Evolutionary conservation across 2,113 vertebrate species (phyloP).

Genomic region (Steatornis caripensis): DNA sequence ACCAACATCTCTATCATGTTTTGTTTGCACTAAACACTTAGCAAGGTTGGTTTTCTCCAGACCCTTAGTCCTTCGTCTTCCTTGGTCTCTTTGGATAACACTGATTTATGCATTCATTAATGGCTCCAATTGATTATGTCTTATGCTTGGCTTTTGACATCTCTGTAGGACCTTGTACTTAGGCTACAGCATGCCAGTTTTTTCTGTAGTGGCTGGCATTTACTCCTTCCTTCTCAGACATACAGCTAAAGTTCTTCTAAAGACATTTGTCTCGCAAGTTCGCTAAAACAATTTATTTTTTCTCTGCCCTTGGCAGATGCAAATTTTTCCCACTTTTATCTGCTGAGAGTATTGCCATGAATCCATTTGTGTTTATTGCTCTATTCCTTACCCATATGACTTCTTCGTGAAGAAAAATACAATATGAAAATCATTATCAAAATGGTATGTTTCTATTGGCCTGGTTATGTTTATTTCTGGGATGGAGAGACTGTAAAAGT

Average conservation of each 20-base stretch:
- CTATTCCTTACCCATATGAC: not conserved
- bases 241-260: not conserved
- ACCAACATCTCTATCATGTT: not conserved
- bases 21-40: not conserved
- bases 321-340: not conserved
- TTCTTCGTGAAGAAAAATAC: not conserved
- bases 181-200: not conserved
- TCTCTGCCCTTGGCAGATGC: not conserved
- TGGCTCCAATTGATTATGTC: not conserved
- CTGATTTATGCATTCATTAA: not conserved
- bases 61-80: not conserved
- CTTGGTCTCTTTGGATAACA: not conserved
- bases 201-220: not conserved
- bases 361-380: not conserved
- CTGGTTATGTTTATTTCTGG: not conserved
- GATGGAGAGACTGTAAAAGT: not conserved
- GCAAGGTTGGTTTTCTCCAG: not conserved
- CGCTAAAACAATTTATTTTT: not conserved
- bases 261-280: not conserved
- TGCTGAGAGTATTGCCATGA: not conserved
- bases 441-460: not conserved
- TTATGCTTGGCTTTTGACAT: not conserved
- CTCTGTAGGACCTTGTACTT: not conserved
- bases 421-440: not conserved
- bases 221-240: not conserved